Base-by-base conservation (phyloP, 1,140 invertebrate genomes). In the Macrocentrus cingulum region DNA sequence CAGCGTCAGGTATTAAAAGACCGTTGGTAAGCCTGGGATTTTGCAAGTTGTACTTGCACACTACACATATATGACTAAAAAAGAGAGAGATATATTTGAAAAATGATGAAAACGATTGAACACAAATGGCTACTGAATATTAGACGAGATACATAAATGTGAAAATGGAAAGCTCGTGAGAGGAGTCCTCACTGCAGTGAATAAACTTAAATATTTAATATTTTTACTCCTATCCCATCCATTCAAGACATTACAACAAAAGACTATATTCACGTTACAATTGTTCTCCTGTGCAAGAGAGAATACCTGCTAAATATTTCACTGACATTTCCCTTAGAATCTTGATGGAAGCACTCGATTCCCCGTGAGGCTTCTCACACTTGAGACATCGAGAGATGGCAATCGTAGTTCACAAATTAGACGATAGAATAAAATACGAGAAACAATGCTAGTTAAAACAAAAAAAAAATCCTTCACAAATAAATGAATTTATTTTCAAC, bases 1-100 rank as follows among this genome's bases (percentile, higher is more conserved):
- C 5, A 29, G 15, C 20, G 41, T 42, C 53, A 42, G 34, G 41
- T 45, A 55, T 45, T 29, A 55, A 54, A 37, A 19, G 2, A 54
- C 7, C 36, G n/a, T n/a, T n/a, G 16, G 5, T 9, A 3, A 16
- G 15, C 29, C 8, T 19, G 51, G 13, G 29, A n/a, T 39, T 53
- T 16, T n/a, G 32, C 16, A 20, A 39, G 25, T 18, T 37, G 51
- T 41, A 22, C 25, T 16, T 46, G 22, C 4, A 4, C 4, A 5
- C 5, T n/a, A 19, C 6, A 3, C 22, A 3, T 16, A 46, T 18
- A 4, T 6, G 7, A 9, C 3, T 46, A 16, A 46, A n/a, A n/a
- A n/a, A n/a, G 9, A 4, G 25, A 9, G 25, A 4, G 25, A 4
- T 5, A 29, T 29, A 29, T 29, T 29, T 4, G 25, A 29, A 29